These are phyloP conservation scores for Lepidocyrtoides sp. DNA, from an alignment of 2,888 invertebrate species.

Conservation along the genomic window DNA sequence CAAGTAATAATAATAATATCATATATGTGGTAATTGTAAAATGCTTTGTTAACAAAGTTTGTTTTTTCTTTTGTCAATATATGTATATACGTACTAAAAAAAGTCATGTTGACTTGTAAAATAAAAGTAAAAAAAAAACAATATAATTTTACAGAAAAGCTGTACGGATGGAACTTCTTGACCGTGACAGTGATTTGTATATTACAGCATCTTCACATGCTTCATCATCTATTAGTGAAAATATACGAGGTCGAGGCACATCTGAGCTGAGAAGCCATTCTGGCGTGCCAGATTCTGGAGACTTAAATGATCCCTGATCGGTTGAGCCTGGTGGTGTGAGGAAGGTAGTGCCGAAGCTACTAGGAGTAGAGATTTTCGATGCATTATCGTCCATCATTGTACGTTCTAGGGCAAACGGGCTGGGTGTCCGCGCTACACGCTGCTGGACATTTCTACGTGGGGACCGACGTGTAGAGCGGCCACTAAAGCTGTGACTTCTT, in stretches of 20 bases:
- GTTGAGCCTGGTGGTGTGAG: slow-evolving; percentile 79
- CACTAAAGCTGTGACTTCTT: slow-evolving; percentile 80
- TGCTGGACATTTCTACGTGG: slow-evolving; percentile 24
- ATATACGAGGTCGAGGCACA: slow-evolving; percentile 55
- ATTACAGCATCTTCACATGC: slow-evolving; percentile 40
- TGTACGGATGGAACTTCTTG: slow-evolving; percentile 78
- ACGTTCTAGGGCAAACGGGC: slow-evolving; percentile 69
- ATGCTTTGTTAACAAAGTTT: slow-evolving; percentile 22
- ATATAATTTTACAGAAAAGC: slow-evolving; percentile 57
- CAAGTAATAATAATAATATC: slow-evolving; percentile 14
- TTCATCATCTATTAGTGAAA: slow-evolving; percentile 25
- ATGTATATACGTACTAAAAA: neutral
- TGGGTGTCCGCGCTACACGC: slow-evolving; percentile 51
- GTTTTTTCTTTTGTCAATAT: slow-evolving; percentile 2
- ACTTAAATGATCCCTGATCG: slow-evolving; percentile 78
- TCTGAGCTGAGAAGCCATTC: slow-evolving; percentile 75
- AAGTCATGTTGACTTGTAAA: neutral
- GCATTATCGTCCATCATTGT: slow-evolving; percentile 67
- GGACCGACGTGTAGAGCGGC: slow-evolving; percentile 67
- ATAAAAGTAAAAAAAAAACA: neutral
- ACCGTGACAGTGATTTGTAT: slow-evolving; percentile 76
- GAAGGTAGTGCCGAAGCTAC: slow-evolving; percentile 74
- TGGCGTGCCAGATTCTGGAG: slow-evolving; percentile 75
- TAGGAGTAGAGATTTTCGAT: slow-evolving; percentile 76
- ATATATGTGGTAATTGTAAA: neutral